A percentile compares a stretch with the other conserved stretches of the same genome.
Conservation (phyloP, 2,113 vertebrate genomes). For the Perca schrenkii region DNA sequence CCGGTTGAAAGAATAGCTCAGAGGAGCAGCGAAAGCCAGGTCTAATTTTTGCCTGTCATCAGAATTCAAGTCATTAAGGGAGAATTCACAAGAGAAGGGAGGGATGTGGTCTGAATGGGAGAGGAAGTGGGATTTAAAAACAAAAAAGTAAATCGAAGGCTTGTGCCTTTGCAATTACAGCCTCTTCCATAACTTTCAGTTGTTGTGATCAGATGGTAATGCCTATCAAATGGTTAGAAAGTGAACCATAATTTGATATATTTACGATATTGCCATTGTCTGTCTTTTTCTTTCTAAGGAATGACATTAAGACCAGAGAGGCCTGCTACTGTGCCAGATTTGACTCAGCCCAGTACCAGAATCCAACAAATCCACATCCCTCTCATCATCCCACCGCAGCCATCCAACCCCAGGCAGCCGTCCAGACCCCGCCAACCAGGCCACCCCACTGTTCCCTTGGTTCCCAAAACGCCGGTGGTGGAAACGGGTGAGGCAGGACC, state of each 20-base stretch:
- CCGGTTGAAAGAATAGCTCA: not conserved
- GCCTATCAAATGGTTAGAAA: not conserved
- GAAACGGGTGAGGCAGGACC: conserved; percentile 94
- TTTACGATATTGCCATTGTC: conserved; percentile 5
- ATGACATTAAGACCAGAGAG: conserved; percentile 66
- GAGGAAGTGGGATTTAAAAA: conserved; percentile 45
- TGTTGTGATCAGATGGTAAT: conserved; percentile 1
- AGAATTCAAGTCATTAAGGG: conserved; percentile 32
- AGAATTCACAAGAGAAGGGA: conserved; percentile 37
- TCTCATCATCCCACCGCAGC: conserved; percentile 71
- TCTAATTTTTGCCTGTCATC: conserved; percentile 45
- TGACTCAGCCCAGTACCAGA: conserved; percentile 50
- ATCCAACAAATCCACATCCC: conserved; percentile 82
- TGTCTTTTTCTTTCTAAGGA: conserved; percentile 54
- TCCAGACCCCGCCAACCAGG: conserved; percentile 57
- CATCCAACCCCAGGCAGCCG: conserved; percentile 59
- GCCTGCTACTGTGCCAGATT: conserved; percentile 62
- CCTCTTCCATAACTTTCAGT: conserved; percentile 1
- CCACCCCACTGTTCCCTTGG: conserved; percentile 5
- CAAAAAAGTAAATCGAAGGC: not conserved
- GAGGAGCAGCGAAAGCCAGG: conserved; percentile 15
- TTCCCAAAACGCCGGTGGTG: conserved; percentile 72
- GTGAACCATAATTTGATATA: not conserved
- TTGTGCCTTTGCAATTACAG: not conserved
- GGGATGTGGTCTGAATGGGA: conserved; percentile 22